These are phyloP conservation scores for Rhynchonycteris naso DNA, from an alignment of 2,797 vertebrate species.

Conservation along the genomic window DNA sequence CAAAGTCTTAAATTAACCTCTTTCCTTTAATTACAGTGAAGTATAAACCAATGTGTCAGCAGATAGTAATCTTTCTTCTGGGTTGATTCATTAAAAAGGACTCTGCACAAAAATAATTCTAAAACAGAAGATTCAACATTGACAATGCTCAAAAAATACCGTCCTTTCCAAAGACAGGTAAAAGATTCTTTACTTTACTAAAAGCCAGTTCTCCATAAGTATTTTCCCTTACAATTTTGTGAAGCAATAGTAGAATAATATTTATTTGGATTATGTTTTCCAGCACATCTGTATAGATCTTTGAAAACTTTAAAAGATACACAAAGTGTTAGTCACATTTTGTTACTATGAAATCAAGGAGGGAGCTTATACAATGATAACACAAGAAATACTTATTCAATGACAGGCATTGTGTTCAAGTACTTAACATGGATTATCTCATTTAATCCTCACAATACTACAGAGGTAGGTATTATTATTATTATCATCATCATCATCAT, in stretches of 20 bases:
- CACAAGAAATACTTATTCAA: neutral
- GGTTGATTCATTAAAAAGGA: neutral
- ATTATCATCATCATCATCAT: neutral
- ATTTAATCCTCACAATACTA: conserved; percentile 8
- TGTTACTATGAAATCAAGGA: neutral
- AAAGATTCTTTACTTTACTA: neutral
- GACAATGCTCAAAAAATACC: neutral
- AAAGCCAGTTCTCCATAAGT: conserved; percentile 1
- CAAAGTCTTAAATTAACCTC: conserved; percentile 15
- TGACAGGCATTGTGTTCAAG: neutral
- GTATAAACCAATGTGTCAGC: neutral
- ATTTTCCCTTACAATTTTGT: conserved; percentile 4
- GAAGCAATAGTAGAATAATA: neutral
- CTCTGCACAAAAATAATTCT: conserved; percentile 14
- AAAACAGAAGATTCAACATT: neutral
- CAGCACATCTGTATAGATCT: neutral
- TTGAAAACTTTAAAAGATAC: conserved; percentile 3
- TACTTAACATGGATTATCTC: neutral
- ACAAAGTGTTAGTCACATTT: neutral
- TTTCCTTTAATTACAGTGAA: conserved; percentile 36
- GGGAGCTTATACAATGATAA: neutral
- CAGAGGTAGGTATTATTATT: neutral
- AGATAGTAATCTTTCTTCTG: conserved; percentile 11
- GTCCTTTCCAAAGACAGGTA: neutral
- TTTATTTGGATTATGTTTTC: neutral